These are phyloP conservation scores for Anoplolepis gracilipes DNA, from an alignment of 1,140 invertebrate genomes.

Conservation along the genomic window DNA sequence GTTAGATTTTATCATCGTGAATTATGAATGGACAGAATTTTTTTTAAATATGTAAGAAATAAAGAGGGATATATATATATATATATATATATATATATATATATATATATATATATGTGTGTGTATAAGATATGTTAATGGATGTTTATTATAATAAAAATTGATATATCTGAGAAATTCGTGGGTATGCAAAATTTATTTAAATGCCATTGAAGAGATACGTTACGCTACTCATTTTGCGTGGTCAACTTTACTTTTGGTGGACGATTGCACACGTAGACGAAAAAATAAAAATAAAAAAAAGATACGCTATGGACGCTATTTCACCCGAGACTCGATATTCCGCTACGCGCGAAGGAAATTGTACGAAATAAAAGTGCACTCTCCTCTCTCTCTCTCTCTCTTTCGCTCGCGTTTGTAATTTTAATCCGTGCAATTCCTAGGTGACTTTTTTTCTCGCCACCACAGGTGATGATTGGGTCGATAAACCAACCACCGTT, in stretches of 20 bases:
- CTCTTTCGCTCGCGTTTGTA: not conserved
- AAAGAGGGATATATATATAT: not conserved
- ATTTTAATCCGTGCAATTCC: conserved; percentile 58
- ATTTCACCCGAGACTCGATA: conserved; percentile 43
- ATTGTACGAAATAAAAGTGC: conserved; percentile 46
- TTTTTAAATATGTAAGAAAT: not conserved
- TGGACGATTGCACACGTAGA: not conserved
- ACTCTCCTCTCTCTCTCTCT: not conserved
- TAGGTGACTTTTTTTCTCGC: conserved; percentile 38
- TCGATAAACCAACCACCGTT: conserved; percentile 54
- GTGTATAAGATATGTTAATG: too few species aligned
- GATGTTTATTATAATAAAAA: not conserved
- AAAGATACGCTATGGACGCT: not conserved
- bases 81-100: too few species aligned
- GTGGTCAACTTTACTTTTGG: conserved; percentile 1
- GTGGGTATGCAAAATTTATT: not conserved
- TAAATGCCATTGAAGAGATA: not conserved
- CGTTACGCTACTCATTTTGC: not conserved
- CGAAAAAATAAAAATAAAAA: not conserved
- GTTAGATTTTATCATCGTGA: not conserved
- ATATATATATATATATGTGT: too few species aligned
- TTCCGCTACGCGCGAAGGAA: conserved; percentile 28
- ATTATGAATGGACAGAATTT: not conserved
- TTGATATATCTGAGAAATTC: not conserved
- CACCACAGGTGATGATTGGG: conserved; percentile 36